Base-by-base conservation (phyloP, 2,113 vertebrate genomes). In the Cryptotis parvus region DNA sequence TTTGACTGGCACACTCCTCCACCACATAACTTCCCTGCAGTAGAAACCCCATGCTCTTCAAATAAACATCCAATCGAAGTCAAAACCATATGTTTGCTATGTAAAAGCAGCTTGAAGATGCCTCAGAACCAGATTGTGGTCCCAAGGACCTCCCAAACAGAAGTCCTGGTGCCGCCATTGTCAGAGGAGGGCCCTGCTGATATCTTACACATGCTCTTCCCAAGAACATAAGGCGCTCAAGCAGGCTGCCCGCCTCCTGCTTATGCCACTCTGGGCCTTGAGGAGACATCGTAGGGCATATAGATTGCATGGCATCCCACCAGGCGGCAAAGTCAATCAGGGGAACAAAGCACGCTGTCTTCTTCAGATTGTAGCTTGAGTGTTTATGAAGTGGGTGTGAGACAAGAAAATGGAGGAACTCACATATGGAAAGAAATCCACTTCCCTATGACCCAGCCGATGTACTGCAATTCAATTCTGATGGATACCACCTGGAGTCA, bases 111-210 rank as follows among this genome's bases (percentile, higher is more conserved):
- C 93, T 92, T 93, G 91, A 84, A 93, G 94, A 68, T 0, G 20
- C 80, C 86, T 77, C 55, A 37, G 73, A 80, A 66, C 63, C 87
- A 90, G 81, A 55, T 6, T 87, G 91, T 9, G 76, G 81, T 94
- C 74, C 76, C 22, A 1, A 69, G 70, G 94, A 93, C 95, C 94
- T 93, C 93, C 94, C 93, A 94, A 83, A 93, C 86, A 86, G 83
- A 92, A 68, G 79, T 37, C 82, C 65, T 4, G 6, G 26, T 16
- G 45, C 84, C 83, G 87, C 81, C 68, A 24, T n/a, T 84, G 80
- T 35, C 33, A 72, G 84, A 49, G 33, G 10, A 15, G 61, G 18
- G n/a, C 33, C 6, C 3, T 41, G 68, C 22, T 79, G 65, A 72
- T 66, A 27, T 20, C 27, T 81, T 24, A 5, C 79, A 87, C 45